A percentile compares a stretch with the other conserved stretches of the same genome.
Evolutionary conservation across 2,888 invertebrate genomes (phyloP).

Genomic region (Ormyrus labotus): DNA sequence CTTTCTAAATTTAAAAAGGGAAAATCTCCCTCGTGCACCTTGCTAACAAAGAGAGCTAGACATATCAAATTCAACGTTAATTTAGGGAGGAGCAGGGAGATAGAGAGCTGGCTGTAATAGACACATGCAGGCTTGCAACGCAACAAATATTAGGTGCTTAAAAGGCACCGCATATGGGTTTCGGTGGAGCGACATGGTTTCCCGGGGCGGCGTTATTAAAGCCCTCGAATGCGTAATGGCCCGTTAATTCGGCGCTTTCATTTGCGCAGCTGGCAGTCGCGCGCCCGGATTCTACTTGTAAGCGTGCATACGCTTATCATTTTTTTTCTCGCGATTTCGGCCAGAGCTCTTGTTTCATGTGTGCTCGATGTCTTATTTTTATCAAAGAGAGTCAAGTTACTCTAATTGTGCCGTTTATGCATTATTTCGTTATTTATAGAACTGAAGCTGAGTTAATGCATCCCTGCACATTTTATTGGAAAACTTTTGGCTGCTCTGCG

Average conservation of each 20-base stretch:
- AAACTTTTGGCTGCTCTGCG: too few relatives aligned
- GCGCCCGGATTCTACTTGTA: constrained; percentile 58
- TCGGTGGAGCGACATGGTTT: constrained; percentile 20
- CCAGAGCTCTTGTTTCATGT: too few relatives aligned
- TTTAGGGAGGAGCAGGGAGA: constrained; percentile 34
- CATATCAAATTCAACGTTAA: constrained; percentile 44
- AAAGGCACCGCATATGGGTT: constrained; percentile 52
- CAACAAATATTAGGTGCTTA: constrained; percentile 45
- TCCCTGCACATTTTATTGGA: too few relatives aligned
- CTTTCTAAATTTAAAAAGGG: too few relatives aligned
- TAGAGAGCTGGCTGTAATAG: constrained; percentile 22
- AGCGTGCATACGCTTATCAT: too few relatives aligned
- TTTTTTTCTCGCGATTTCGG: too few relatives aligned
- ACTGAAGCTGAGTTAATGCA: too few relatives aligned
- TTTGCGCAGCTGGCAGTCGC: constrained; percentile 69
- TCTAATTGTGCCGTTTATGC: too few relatives aligned
- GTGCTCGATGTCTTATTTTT: too few relatives aligned
- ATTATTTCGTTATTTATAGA: too few relatives aligned
- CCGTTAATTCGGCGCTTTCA: constrained; percentile 70
- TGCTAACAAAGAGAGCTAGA: constrained; percentile 6
- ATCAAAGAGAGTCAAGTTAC: too few relatives aligned
- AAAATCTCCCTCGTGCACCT: background rate
- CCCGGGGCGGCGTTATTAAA: constrained; percentile 56
- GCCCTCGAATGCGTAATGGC: constrained; percentile 70
- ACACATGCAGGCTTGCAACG: background rate